phyloP scores from a whole-genome alignment of 2,888 invertebrate genomes.

The Poecilobothrus nobilitatus region DNA sequence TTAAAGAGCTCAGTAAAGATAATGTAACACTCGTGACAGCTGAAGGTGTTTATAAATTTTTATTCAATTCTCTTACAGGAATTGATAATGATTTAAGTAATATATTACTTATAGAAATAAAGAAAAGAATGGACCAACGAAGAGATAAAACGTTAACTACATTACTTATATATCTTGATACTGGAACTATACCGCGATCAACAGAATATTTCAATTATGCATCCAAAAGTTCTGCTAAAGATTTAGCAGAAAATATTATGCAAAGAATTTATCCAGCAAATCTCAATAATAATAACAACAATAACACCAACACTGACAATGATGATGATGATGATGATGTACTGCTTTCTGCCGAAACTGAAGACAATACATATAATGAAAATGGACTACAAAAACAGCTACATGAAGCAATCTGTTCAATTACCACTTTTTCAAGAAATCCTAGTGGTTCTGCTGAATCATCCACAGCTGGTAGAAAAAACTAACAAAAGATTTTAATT shows the following conservation, averaged over 20 bases:
- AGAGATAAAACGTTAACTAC: conserved; percentile 6
- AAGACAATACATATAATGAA: conserved; percentile 7
- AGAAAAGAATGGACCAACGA: conserved; percentile 7
- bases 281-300: neutral
- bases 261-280: conserved; percentile 10
- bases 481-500: conserved; percentile 10
- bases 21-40: neutral
- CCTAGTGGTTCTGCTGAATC: conserved; percentile 7
- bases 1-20: too few relatives aligned
- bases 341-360: conserved; percentile 8
- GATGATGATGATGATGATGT: conserved; percentile 9
- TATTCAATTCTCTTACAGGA: conserved; percentile 11
- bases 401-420: conserved; percentile 12
- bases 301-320: conserved; percentile 7
- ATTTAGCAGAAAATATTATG: conserved; percentile 9
- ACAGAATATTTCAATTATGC: conserved; percentile 4
- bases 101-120: conserved; percentile 7
- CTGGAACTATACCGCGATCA: conserved; percentile 8
- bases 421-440: conserved; percentile 7
- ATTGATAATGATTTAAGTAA: neutral
- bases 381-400: conserved; percentile 11
- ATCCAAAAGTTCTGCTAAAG: conserved; percentile 9
- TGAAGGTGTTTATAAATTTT: conserved; percentile 10
- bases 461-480: conserved; percentile 8
- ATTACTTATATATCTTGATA: conserved; percentile 5